Base-by-base conservation (phyloP, 2,113 vertebrate genomes). In the Entelurus aequoreus region DNA sequence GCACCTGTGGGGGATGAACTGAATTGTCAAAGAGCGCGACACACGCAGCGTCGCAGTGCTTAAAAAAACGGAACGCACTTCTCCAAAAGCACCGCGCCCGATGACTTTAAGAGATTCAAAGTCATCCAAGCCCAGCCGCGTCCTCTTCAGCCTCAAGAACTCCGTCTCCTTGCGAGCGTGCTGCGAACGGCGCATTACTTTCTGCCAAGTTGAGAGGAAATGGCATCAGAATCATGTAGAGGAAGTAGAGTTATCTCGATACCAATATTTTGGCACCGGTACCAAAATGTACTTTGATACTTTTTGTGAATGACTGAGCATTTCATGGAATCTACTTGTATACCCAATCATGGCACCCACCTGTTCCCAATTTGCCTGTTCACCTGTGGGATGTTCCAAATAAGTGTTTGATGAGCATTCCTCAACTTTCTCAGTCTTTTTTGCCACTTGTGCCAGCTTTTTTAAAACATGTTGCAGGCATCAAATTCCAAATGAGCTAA, bases 41-140 rank as follows among this genome's bases (percentile, higher is more conserved):
- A 10, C 42, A 12, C 42, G 16, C 51, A 11, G 51, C n/a, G 3
- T 28, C 28, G 4, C 6, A 61, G 15, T 9, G 1, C 15, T 6
- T 12, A 37, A 37, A 35, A 9, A 4, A 36, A 10, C 9, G 37
- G 3, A 8, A 28, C 80, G 2, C 55, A 98, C 97, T 92, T 99
- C 97, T 77, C 97, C 97, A 64, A 99, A 99, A 0, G 97, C 97
- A 15, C 97, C 97, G 80, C 97, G 92, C 74, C 96, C 97, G 59
- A 99, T 99, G 54, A 99, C 96, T 80, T 98, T 99, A 42, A 99
- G 84, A 5, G 97, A 99, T 70, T 99, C 97, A 8, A 99, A 99
- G 80, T 98, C 97, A 28, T 97, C 95, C 72, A 99, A 73, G 52
- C 97, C 97, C 4, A 99, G 92, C 0, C 96, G 86, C 4, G 97